Percentiles rank a stretch among this genome's conserved stretches.
These are phyloP conservation scores for Vollenhovia emeryi DNA, from an alignment of 1,140 invertebrate genomes.

Conservation along the genomic window DNA sequence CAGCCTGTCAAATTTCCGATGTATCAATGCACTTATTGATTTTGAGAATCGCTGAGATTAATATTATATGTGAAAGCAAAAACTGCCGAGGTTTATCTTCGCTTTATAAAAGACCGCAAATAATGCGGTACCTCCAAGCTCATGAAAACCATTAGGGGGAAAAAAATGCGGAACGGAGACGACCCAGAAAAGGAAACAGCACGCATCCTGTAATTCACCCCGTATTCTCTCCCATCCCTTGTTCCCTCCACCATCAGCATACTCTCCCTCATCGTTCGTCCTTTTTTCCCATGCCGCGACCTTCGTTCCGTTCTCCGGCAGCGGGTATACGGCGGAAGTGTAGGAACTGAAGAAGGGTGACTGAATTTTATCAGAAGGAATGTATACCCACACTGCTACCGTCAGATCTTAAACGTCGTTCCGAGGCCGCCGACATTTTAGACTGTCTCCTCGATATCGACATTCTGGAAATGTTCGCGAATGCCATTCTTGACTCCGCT, in stretches of 20 bases:
- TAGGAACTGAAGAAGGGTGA: constrained; percentile 29
- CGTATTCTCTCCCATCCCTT: constrained; percentile 6
- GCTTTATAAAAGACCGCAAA: neutral
- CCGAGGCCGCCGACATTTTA: constrained; percentile 48
- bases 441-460: constrained; percentile 49
- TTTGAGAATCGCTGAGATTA: neutral
- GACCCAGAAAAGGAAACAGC: constrained; percentile 17
- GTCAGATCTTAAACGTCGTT: constrained; percentile 52
- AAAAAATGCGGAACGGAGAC: constrained; percentile 5
- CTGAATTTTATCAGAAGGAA: constrained; percentile 54
- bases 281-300: constrained; percentile 6
- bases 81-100: neutral
- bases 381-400: neutral
- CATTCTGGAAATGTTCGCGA: constrained; percentile 29
- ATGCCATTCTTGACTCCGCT: constrained; percentile 23
- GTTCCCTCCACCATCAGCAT: constrained; percentile 10
- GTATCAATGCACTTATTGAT: neutral
- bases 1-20: neutral
- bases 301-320: neutral
- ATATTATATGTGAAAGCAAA: constrained; percentile 2
- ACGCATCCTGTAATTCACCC: constrained; percentile 43
- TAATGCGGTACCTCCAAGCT: neutral
- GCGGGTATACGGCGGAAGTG: neutral
- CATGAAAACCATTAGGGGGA: neutral
- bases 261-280: constrained; percentile 20